Base-by-base conservation (phyloP, 92 coral and sea anemone genomes). In the Metridium senile region DNA sequence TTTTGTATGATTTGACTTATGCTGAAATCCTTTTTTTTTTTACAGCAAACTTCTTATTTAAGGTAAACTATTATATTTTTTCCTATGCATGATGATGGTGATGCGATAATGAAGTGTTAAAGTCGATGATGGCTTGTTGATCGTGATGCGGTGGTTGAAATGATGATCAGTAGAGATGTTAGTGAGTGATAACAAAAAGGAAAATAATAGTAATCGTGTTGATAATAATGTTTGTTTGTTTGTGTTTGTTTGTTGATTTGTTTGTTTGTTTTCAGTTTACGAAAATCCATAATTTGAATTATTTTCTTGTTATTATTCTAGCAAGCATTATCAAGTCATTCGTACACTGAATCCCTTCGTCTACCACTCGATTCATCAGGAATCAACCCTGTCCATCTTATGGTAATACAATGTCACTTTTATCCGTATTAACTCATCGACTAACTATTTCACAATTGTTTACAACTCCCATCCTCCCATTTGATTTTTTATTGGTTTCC, bases 301-400 rank as follows among this genome's bases (percentile, higher is more conserved):
- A n/a, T n/a, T n/a, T 63, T 0, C 81, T 81, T 19, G 46, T 33
- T 59, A 22, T 75, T 17, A 46, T 49, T 71, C 32, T 68, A 96
- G 99, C 87, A 81, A 62, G 71, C 92, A 47, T 79, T 96, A 30
- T 54, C 25, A 19, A 93, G 92, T 34, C 39, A 71, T 9, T 78
- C 85, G 74, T 54, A 93, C 0, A 68, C 88, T 7, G 97, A 93
- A 49, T 79, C 72, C 27, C 66, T 96, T 30, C 85, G 88, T 33
- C 72, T 96, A 58, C 94, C 91, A 0, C 89, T 96, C 9, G 93
- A 96, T 78, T 77, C 81, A 17, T 96, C 99, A 0, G 93, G 93
- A 28, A 87, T 96, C 35, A 81, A 57, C 33, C 97, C 99, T 10
- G 61, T 87, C 0, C 89, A 90, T 77, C 63, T 96, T 22, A 81